Base-by-base conservation (phyloP, 2,797 vertebrate genomes). In the Myotis findleyi region DNA sequence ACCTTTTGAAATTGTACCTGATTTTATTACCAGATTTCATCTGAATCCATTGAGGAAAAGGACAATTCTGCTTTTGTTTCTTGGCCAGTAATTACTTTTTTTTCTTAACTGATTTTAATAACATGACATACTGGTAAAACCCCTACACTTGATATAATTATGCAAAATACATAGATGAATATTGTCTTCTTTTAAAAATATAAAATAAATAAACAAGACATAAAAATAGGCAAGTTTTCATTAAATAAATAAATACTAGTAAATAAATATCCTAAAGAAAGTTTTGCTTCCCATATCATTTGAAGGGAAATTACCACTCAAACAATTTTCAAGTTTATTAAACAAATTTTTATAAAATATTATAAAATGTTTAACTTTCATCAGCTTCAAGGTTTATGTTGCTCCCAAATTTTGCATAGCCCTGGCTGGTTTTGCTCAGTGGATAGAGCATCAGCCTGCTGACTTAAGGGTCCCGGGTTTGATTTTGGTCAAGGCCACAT, bases 331-430 rank as follows among this genome's bases (percentile, higher is more conserved):
- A 96, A 92, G 75, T 97, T 96, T 96, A 97, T 97, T 97, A 95
- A 97, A 97, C 95, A 97, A 96, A 95, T 92, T 83, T 83, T 27
- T 93, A 86, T 92, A 93, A 94, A 89, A 81, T 84, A 87, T 97
- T 95, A 89, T 86, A 97, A 97, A 97, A 96, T 41, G 87, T 98
- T 99, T 98, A 99, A 98, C 99, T 99, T 95, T 99, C 99, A 91
- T 99, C 99, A 6, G 99, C 99, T 97, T 99, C 99, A 93, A 99
- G 98, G 97, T 99, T 99, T 97, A 99, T 99, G 98, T 99, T 99
- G 98, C 99, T 99, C 83, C 99, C 99, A 64, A 99, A 99, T 97
- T 99, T 99, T 89, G 99, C 99, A 77, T 99, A 99, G 47, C 47
- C 47, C 47, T 47, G 47, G 12, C 47, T 47, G 47, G 12, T 47